Conservation (phyloP, 2,797 vertebrate genomes). For the Threskiornis aethiopicus region DNA sequence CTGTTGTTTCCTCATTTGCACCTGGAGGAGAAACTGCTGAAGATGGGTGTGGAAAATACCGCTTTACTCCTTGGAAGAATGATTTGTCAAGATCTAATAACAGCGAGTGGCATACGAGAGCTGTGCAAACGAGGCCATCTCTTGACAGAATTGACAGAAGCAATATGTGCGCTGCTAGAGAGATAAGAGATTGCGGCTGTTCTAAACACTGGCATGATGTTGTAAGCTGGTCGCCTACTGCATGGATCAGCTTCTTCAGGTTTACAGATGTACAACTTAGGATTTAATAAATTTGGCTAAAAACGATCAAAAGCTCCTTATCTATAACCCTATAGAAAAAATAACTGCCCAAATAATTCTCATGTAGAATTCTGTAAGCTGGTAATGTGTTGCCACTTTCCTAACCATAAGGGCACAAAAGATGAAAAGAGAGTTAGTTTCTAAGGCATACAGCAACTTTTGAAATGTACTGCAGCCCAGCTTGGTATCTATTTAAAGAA, state of each 20-base stretch:
- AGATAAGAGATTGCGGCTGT: background rate
- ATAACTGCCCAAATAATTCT: background rate
- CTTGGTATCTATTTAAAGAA: background rate
- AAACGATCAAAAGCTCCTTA: background rate
- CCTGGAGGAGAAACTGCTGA: background rate
- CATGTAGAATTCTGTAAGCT: background rate
- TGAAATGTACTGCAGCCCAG: background rate
- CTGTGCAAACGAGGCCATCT: background rate
- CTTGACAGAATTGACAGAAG: background rate
- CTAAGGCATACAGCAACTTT: background rate
- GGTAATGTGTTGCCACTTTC: background rate
- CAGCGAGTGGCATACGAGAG: background rate
- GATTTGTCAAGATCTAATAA: background rate
- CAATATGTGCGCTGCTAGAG: background rate
- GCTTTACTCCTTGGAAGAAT: background rate
- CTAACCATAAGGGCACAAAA: background rate
- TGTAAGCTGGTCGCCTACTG: background rate
- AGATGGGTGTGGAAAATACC: background rate
- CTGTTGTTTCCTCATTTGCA: background rate
- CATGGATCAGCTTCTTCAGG: background rate
- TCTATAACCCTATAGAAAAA: background rate
- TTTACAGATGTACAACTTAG: background rate
- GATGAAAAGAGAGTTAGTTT: background rate
- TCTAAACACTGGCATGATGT: background rate
- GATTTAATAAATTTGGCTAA: background rate